Base-by-base conservation (phyloP, 2,797 vertebrate genomes). In the Ara ararauna region DNA sequence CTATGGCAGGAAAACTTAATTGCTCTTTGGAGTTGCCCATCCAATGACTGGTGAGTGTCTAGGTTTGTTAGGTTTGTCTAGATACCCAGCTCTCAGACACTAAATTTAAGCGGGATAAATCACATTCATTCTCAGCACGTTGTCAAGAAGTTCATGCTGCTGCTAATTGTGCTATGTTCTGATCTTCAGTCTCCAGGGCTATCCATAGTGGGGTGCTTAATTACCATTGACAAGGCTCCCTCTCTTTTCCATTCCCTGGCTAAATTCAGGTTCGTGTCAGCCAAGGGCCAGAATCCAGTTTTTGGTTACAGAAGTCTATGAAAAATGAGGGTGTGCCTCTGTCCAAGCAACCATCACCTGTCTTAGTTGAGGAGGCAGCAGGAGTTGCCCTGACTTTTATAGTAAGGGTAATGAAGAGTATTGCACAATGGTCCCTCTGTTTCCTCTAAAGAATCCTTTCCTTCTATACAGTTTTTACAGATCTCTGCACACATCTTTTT, bases 401-500 rank as follows among this genome's bases (percentile, higher is more conserved):
- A 44, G 65, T n/a, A 24, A 44, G 80, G 62, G 54, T 67, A 65
- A 44, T 24, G 42, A 65, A 65, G 54, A 77, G 44, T 12, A 16
- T 58, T 90, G 89, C 19, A 5, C 79, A 40, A 77, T 80, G 95
- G 94, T 97, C 96, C 93, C 92, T 96, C 26, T 93, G 87, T 92
- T 91, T 85, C 95, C 94, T 97, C 94, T 96, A 94, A 91, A 97
- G 97, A 97, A 96, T 88, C 90, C 86, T 95, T 97, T 98, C 97
- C 98, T 98, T 97, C 98, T 97, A 97, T 98, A 98, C 97, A 98
- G 97, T 95, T 96, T 87, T 93, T 90, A 92, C 83, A 93, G 82
- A 96, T 85, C 93, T 97, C 93, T 97, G 98, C 98, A 98, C 97
- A 97, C 20, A 90, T 96, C 96, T 97, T 95, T 97, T 96, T 97